phyloP scores from a whole-genome alignment of 2,888 invertebrate genomes.

The Platypus cylindrus region DNA sequence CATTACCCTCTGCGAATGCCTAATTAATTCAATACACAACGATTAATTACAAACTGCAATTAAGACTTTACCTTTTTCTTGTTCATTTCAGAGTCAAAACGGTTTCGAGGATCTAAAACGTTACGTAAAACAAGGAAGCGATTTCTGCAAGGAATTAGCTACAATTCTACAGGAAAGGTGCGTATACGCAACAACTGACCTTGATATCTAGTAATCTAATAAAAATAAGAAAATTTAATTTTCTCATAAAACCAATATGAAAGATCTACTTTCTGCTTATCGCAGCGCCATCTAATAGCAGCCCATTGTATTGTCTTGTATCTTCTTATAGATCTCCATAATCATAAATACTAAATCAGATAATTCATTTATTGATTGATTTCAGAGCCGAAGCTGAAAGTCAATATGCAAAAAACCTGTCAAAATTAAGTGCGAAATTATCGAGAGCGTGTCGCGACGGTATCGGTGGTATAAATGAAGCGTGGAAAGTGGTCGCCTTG shows the following conservation, averaged over 20 bases:
- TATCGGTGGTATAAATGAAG: constrained; percentile 69
- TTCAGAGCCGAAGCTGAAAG: constrained; percentile 81
- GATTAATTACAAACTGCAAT: too few relatives aligned
- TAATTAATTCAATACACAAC: too few relatives aligned
- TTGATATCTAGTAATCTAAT: too few relatives aligned
- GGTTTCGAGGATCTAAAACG: constrained; percentile 87
- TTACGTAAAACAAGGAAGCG: constrained; percentile 88
- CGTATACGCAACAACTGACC: constrained; percentile 19
- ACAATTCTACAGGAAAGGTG: constrained; percentile 86
- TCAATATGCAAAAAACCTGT: constrained; percentile 79
- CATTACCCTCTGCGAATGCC: too few relatives aligned
- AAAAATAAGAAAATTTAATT: too few relatives aligned
- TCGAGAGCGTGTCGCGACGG: constrained; percentile 70
- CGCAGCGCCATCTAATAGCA: too few relatives aligned
- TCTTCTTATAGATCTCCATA: too few relatives aligned
- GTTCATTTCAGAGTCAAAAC: constrained; percentile 69
- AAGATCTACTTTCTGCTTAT: too few relatives aligned
- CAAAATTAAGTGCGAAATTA: constrained; percentile 76
- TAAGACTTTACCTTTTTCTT: too few relatives aligned
- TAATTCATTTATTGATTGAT: constrained; percentile 16
- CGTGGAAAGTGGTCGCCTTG: constrained; percentile 83
- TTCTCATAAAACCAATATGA: too few relatives aligned
- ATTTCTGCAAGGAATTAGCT: constrained; percentile 86
- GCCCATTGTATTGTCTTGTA: too few relatives aligned
- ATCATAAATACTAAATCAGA: background rate